Evolutionary conservation across 1,140 invertebrate species (phyloP).

Genomic region (Drosophila rhopaloa): DNA sequence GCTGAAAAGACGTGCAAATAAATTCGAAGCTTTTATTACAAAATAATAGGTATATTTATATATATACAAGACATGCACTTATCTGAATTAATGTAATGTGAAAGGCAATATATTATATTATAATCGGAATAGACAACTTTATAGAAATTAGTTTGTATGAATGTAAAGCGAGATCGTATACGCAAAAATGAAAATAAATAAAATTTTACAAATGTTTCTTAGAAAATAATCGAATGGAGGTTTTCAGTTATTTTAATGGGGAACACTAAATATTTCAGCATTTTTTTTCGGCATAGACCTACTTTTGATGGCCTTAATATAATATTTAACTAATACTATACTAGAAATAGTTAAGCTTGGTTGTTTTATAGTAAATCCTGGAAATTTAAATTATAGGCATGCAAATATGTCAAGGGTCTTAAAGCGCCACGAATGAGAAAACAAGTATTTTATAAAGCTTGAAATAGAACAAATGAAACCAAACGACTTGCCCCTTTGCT

Average conservation of each 20-base stretch:
- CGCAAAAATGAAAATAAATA: constrained; percentile 33
- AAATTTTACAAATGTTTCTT: constrained; percentile 57
- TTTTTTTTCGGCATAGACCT: too few species aligned
- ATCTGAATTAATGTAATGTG: constrained; percentile 34
- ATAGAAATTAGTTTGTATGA: constrained; percentile 50
- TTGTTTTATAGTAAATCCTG: too few species aligned
- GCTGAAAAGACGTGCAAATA: constrained; percentile 64
- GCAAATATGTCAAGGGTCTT: too few species aligned
- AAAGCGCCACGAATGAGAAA: neutral
- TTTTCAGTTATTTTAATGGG: neutral
- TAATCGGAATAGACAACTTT: constrained; percentile 50
- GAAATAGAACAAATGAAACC: constrained; percentile 2
- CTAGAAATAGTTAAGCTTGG: too few species aligned
- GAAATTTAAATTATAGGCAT: too few species aligned
- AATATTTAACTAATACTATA: too few species aligned
- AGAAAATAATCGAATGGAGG: constrained; percentile 22
- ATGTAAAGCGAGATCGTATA: constrained; percentile 46
- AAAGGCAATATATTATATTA: constrained; percentile 50
- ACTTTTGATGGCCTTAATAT: too few species aligned
- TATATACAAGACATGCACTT: constrained; percentile 54
- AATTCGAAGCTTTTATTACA: constrained; percentile 53
- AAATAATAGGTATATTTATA: constrained; percentile 54
- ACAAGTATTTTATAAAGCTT: neutral
- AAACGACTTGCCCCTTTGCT: constrained; percentile 11
- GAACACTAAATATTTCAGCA: too few species aligned